A percentile compares a stretch with the other conserved stretches of the same genome.
Evolutionary conservation across 2,888 invertebrate genomes (phyloP).

Genomic region (Druceiella hillmani): DNA sequence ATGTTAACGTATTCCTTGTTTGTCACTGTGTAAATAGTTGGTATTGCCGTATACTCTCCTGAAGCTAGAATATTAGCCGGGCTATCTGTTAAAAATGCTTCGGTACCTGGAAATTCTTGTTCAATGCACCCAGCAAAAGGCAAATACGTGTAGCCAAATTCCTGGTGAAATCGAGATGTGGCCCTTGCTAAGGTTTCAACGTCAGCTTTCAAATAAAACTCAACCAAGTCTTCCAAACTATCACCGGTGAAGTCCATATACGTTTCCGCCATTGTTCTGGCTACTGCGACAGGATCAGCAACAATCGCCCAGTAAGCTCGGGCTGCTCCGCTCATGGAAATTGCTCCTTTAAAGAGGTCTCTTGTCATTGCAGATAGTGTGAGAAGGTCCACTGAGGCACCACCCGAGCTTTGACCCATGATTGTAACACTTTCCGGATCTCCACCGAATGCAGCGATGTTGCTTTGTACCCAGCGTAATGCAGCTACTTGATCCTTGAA

Average conservation of each 20-base stretch:
- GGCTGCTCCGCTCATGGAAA: slow-evolving; percentile 5
- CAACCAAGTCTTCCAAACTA: slow-evolving; percentile 3
- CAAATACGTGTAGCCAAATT: background rate
- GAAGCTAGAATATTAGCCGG: no score
- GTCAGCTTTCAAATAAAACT: slow-evolving; percentile 2
- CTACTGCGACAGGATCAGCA: background rate
- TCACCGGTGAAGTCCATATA: background rate
- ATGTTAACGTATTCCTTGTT: no score
- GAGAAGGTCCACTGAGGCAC: slow-evolving; percentile 27
- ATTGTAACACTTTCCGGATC: slow-evolving; percentile 55
- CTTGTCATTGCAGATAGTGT: slow-evolving; percentile 3
- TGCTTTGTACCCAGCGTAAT: slow-evolving; percentile 50
- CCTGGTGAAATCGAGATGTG: background rate
- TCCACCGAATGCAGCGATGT: slow-evolving; percentile 57
- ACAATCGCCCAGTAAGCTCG: slow-evolving; percentile 3
- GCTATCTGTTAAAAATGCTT: no score
- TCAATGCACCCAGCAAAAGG: slow-evolving; percentile 5
- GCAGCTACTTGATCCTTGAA: slow-evolving; percentile 63
- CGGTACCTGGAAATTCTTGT: no score
- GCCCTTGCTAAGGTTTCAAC: background rate
- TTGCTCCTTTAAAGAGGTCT: slow-evolving; percentile 6
- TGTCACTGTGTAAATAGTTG: no score
- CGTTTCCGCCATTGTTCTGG: background rate
- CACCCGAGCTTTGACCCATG: slow-evolving; percentile 58
- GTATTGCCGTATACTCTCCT: no score